Percentiles rank a stretch among this genome's conserved stretches.
Conservation (phyloP, 1,140 invertebrate species). For the Nephila pilipes region DNA sequence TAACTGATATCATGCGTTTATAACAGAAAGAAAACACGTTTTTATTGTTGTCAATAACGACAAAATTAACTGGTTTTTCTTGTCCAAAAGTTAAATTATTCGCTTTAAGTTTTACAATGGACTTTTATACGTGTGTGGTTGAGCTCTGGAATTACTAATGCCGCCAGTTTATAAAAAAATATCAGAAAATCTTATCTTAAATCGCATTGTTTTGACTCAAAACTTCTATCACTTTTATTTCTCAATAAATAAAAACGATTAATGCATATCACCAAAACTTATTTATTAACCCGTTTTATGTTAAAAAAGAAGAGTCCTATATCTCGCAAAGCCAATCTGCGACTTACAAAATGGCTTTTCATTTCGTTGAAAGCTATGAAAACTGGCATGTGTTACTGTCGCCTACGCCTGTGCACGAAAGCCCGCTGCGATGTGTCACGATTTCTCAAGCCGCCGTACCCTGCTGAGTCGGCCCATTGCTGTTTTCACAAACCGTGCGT, state of each 20-base stretch:
- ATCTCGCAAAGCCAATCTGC: not conserved
- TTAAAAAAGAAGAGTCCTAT: not conserved
- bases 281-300: not conserved
- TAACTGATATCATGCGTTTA: too few species aligned
- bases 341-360: conserved; percentile 10
- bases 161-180: too few species aligned
- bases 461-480: not conserved
- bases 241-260: not conserved
- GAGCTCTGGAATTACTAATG: too few species aligned
- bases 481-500: conserved; percentile 16
- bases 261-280: not conserved
- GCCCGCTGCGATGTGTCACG: conserved; percentile 2
- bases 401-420: conserved; percentile 1
- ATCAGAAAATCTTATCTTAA: not conserved
- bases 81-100: too few species aligned
- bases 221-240: not conserved
- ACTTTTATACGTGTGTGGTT: too few species aligned
- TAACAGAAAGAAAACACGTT: too few species aligned
- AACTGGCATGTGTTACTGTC: not conserved
- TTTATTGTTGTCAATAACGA: too few species aligned
- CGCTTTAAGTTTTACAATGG: too few species aligned
- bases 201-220: not conserved
- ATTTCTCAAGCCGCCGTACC: not conserved
- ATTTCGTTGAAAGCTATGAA: not conserved
- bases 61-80: too few species aligned